Evolutionary conservation across 92 coral and sea anemone species (phyloP).

Genomic region (Montipora capitata): DNA sequence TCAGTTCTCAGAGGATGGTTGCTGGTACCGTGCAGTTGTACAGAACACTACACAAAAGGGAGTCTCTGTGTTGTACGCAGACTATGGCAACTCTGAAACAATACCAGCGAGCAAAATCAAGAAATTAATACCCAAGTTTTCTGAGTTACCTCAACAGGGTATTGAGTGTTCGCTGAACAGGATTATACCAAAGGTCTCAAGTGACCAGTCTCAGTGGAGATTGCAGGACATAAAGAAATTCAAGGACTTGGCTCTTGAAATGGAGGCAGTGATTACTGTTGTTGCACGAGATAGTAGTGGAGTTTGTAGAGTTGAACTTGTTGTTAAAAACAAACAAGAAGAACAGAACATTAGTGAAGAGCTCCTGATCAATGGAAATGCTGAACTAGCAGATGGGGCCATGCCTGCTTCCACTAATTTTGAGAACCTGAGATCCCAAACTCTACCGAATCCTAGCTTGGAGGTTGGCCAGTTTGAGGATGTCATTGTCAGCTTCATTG

Average conservation of each 20-base stretch:
- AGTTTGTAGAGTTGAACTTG: slow-evolving; percentile 78
- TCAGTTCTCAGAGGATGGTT: slow-evolving; percentile 89
- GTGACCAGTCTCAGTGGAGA: slow-evolving; percentile 72
- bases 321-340: slow-evolving; percentile 65
- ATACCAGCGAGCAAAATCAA: slow-evolving; percentile 77
- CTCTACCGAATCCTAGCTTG: slow-evolving; percentile 67
- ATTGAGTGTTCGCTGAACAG: slow-evolving; percentile 90
- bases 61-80: slow-evolving; percentile 84
- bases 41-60: slow-evolving; percentile 62
- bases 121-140: slow-evolving; percentile 87
- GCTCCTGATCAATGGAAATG: slow-evolving; percentile 79
- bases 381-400: slow-evolving; percentile 79
- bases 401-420: slow-evolving; percentile 76
- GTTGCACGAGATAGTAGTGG: slow-evolving; percentile 81
- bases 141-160: slow-evolving; percentile 91
- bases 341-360: slow-evolving; percentile 86
- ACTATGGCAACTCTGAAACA: slow-evolving; percentile 93
- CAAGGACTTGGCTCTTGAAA: slow-evolving; percentile 83
- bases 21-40: slow-evolving; percentile 96
- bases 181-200: slow-evolving; percentile 65
- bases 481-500: slow-evolving; percentile 85
- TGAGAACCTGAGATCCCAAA: slow-evolving; percentile 60
- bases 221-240: slow-evolving; percentile 72
- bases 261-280: slow-evolving; percentile 79
- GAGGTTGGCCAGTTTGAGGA: slow-evolving; percentile 90